Conservation (phyloP, 2,888 invertebrate species). For the Nephrotoma guestfalica region DNA sequence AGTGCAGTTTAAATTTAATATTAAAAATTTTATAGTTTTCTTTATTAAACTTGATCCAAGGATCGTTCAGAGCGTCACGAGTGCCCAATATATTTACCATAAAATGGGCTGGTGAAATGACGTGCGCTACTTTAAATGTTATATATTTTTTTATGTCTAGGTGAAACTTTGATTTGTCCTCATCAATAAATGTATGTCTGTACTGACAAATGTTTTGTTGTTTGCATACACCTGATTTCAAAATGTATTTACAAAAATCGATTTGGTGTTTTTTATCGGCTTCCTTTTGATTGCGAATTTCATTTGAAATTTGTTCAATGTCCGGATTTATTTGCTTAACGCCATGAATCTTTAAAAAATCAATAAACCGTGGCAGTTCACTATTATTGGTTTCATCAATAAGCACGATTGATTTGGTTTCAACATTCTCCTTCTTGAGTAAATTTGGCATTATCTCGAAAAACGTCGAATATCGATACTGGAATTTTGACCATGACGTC, state of each 20-base stretch:
- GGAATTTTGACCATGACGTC: neutral
- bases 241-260: neutral
- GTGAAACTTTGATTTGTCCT: neutral
- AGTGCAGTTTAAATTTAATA: neutral
- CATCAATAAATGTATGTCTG: neutral
- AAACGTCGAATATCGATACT: neutral
- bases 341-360: conserved; percentile 1
- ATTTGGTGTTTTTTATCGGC: neutral
- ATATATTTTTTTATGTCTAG: neutral
- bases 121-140: neutral
- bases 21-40: neutral
- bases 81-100: neutral
- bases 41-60: neutral
- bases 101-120: neutral
- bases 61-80: neutral
- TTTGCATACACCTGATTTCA: neutral
- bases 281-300: neutral
- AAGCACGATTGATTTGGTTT: neutral
- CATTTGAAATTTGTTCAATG: neutral
- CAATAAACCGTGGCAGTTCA: neutral
- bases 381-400: neutral
- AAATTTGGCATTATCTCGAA: neutral
- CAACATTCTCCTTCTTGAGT: neutral
- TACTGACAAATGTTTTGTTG: neutral
- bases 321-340: neutral